phyloP scores from a whole-genome alignment of 2,113 vertebrate genomes.

The Hippolais icterina region DNA sequence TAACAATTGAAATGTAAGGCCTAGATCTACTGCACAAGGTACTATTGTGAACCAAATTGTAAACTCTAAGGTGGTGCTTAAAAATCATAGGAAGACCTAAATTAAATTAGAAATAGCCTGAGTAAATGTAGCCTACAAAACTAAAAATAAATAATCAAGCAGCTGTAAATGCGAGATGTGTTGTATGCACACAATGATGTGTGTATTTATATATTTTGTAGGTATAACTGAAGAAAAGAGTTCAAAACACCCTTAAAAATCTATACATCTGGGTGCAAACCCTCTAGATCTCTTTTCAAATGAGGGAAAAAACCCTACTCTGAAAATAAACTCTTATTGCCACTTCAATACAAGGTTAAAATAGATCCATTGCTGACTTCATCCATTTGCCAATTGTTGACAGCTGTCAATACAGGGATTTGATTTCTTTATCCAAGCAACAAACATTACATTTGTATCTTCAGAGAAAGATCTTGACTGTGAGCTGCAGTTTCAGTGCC shows the following conservation, averaged over 20 bases:
- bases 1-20: not conserved
- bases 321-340: not conserved
- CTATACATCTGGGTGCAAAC: not conserved
- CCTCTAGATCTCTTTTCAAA: not conserved
- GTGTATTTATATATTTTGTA: not conserved
- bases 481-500: slow-evolving; percentile 66
- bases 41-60: not conserved
- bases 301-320: not conserved
- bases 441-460: slow-evolving; percentile 62
- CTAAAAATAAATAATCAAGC: not conserved
- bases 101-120: not conserved
- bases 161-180: not conserved
- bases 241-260: not conserved
- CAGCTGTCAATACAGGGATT: slow-evolving; percentile 73
- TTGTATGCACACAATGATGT: not conserved
- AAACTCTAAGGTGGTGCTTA: not conserved
- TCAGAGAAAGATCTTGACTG: slow-evolving; percentile 61
- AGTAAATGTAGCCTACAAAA: not conserved
- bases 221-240: not conserved
- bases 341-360: slow-evolving; percentile 12
- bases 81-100: not conserved
- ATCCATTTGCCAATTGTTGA: slow-evolving; percentile 51
- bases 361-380: not conserved
- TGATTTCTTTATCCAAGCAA: slow-evolving; percentile 74
- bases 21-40: not conserved